Percentiles rank a stretch among this genome's conserved stretches.
These are phyloP conservation scores for Buphagus erythrorhynchus DNA, from an alignment of 2,797 vertebrate species.

Conservation along the genomic window DNA sequence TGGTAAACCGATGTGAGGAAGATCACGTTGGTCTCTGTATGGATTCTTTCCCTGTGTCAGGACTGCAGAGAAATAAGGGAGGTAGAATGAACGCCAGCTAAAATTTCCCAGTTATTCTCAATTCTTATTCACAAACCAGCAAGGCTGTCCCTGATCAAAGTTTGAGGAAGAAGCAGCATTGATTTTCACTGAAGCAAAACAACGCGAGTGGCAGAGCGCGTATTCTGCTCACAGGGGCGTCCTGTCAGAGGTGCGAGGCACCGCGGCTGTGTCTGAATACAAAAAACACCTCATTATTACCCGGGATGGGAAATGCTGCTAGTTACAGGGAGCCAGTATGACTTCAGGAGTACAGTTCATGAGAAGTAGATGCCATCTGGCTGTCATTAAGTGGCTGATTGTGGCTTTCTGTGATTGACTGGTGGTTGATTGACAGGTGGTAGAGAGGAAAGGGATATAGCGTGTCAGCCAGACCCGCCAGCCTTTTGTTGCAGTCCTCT, in stretches of 20 bases:
- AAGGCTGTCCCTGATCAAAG: background rate
- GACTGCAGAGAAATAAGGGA: background rate
- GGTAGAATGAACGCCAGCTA: background rate
- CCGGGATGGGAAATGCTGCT: conserved; percentile 13
- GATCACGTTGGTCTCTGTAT: background rate
- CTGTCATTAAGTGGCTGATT: conserved; percentile 67
- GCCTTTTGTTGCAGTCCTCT: conserved; percentile 23
- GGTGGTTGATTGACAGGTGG: conserved; percentile 74
- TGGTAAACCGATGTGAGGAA: conserved; percentile 42
- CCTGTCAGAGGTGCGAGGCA: conserved; percentile 47
- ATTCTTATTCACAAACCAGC: background rate
- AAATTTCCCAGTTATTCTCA: background rate
- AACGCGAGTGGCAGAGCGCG: background rate
- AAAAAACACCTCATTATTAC: conserved; percentile 62
- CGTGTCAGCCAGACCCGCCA: background rate
- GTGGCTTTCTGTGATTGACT: conserved; percentile 67
- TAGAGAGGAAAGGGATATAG: background rate
- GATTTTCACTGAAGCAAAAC: conserved; percentile 5
- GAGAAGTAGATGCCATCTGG: conserved; percentile 69
- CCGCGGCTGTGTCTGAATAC: conserved; percentile 54
- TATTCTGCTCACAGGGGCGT: conserved; percentile 6
- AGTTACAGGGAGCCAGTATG: conserved; percentile 26
- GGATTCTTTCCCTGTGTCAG: conserved; percentile 28
- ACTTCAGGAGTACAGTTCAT: conserved; percentile 68
- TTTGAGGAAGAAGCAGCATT: background rate